Conservation (phyloP, 2,888 invertebrate genomes). For the Volucella inflata region DNA sequence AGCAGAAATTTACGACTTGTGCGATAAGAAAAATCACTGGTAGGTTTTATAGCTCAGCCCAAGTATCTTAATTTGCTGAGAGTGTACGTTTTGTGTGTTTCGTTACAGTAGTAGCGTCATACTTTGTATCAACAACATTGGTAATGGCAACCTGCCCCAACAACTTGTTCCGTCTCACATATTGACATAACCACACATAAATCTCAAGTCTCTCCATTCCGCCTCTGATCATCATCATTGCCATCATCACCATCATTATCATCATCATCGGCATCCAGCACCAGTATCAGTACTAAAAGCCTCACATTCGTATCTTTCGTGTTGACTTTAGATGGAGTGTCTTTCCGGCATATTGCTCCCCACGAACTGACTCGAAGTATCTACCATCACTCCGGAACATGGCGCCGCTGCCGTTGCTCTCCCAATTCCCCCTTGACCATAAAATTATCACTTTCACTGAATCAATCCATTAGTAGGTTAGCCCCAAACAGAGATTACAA, state of each 20-base stretch:
- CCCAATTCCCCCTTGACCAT: conserved; percentile 2
- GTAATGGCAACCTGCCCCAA: conserved; percentile 53
- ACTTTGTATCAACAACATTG: conserved; percentile 39
- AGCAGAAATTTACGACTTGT: conserved; percentile 52
- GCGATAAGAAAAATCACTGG: conserved; percentile 60
- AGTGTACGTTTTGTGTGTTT: neutral
- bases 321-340: conserved; percentile 40
- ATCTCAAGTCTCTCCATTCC: conserved; percentile 18
- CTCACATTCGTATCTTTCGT: conserved; percentile 51
- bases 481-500: conserved; percentile 6
- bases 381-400: conserved; percentile 48
- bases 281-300: conserved; percentile 41
- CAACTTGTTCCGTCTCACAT: conserved; percentile 49
- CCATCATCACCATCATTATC: no score
- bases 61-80: conserved; percentile 12
- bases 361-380: neutral
- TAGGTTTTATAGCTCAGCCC: neutral
- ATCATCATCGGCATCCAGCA: no score
- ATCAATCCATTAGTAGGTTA: conserved; percentile 66
- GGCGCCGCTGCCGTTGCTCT: neutral
- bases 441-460: conserved; percentile 66
- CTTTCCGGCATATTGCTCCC: conserved; percentile 63
- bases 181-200: conserved; percentile 67
- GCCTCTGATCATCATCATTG: conserved; percentile 12
- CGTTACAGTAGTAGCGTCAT: conserved; percentile 31